Conservation (phyloP, 2,888 invertebrate genomes). For the Melangyna quadrimaculata region DNA sequence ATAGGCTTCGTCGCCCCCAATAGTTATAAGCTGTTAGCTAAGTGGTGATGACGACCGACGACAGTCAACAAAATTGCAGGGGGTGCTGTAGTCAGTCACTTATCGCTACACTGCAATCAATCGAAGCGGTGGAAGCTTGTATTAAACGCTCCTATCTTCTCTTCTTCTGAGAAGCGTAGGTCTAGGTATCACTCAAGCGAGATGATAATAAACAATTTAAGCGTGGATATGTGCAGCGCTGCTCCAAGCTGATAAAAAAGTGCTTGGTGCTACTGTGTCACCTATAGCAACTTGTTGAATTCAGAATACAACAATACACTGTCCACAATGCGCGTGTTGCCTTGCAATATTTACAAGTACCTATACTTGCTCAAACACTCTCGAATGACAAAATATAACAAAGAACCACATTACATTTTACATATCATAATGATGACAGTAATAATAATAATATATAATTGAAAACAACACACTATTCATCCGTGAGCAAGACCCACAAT, state of each 20-base stretch:
- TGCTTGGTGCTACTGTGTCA: slow-evolving; percentile 21
- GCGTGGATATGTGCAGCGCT: slow-evolving; percentile 36
- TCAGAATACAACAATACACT: slow-evolving; percentile 40
- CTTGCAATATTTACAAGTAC: slow-evolving; percentile 40
- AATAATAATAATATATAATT: slow-evolving; percentile 13
- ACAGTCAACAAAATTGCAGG: background rate
- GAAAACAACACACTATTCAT: slow-evolving; percentile 40
- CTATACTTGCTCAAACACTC: slow-evolving; percentile 48
- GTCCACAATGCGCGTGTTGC: slow-evolving; percentile 47
- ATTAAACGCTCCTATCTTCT: background rate
- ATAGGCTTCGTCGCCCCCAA: slow-evolving; percentile 10
- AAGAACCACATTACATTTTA: slow-evolving; percentile 46
- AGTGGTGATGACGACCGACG: background rate
- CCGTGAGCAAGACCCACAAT: slow-evolving; percentile 43
- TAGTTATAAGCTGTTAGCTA: background rate
- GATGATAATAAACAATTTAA: background rate
- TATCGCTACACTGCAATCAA: slow-evolving; percentile 6
- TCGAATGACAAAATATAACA: slow-evolving; percentile 14
- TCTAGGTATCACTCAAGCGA: background rate
- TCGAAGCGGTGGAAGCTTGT: background rate
- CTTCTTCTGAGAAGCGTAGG: background rate
- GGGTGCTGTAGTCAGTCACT: background rate
- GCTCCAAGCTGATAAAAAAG: slow-evolving; percentile 21
- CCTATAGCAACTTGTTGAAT: slow-evolving; percentile 68
- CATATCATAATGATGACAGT: slow-evolving; percentile 51